Evolutionary conservation across 2,113 vertebrate species (phyloP).

Genomic region (Saccopteryx bilineata): DNA sequence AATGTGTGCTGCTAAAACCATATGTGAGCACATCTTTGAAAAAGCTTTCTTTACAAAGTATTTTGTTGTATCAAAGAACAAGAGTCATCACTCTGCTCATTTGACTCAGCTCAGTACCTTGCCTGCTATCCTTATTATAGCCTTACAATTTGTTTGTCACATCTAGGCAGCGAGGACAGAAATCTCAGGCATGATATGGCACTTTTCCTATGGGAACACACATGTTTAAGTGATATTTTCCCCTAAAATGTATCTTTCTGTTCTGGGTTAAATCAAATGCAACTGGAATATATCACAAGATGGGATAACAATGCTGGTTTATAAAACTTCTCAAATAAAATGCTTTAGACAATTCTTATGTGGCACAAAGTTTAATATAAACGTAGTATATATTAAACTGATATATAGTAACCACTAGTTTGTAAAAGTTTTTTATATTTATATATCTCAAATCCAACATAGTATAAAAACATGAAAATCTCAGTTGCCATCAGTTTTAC

Average conservation of each 20-base stretch:
- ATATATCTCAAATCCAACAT: neutral
- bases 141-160: constrained; percentile 27
- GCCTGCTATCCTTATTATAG: constrained; percentile 58
- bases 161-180: constrained; percentile 33
- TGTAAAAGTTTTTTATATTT: neutral
- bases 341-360: neutral
- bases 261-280: constrained; percentile 65
- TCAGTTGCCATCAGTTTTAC: neutral
- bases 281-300: neutral
- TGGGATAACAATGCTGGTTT: neutral
- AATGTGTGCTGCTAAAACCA: constrained; percentile 74
- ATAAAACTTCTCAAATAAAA: constrained; percentile 55
- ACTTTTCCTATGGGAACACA: constrained; percentile 60
- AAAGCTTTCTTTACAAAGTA: constrained; percentile 80
- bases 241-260: neutral
- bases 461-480: neutral
- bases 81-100: constrained; percentile 56
- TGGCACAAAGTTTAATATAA: neutral
- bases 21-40: constrained; percentile 84
- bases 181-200: constrained; percentile 17
- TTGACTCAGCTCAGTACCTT: constrained; percentile 65
- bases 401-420: neutral
- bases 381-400: neutral
- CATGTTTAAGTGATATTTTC: constrained; percentile 36
- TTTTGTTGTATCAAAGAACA: constrained; percentile 83